Evolutionary conservation across 2,888 invertebrate genomes (phyloP).

Genomic region (Trypoxylon attenuatum): DNA sequence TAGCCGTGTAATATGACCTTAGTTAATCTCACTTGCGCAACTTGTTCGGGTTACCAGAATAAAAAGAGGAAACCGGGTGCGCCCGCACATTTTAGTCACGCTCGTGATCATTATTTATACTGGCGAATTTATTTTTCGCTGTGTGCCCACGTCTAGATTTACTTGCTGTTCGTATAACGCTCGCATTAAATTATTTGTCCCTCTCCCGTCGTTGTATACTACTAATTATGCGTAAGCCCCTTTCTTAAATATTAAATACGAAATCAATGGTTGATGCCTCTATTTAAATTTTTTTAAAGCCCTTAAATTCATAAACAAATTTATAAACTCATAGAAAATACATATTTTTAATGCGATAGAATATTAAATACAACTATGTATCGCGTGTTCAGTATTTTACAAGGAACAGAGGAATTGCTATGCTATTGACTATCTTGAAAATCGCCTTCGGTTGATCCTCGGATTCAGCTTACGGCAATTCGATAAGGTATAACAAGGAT

Average conservation of each 20-base stretch:
- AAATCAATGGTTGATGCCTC: no score
- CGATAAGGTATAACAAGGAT: slow-evolving; percentile 11
- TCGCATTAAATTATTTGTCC: background rate
- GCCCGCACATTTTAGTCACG: background rate
- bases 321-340: no score
- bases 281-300: no score
- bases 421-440: background rate
- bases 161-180: background rate
- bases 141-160: background rate
- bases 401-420: background rate
- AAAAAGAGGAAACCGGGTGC: background rate
- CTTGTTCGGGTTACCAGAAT: background rate
- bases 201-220: no score
- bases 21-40: slow-evolving; percentile 30
- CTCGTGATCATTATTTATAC: background rate
- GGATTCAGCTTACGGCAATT: slow-evolving; percentile 9
- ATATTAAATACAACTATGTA: no score
- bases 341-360: no score
- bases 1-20: slow-evolving; percentile 28
- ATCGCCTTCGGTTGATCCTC: background rate
- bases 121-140: background rate
- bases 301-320: no score
- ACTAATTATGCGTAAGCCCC: no score
- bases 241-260: no score
- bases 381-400: no score